These are phyloP conservation scores for Brachyhypopomus gauderio DNA, from an alignment of 2,113 vertebrate species.

Conservation along the genomic window DNA sequence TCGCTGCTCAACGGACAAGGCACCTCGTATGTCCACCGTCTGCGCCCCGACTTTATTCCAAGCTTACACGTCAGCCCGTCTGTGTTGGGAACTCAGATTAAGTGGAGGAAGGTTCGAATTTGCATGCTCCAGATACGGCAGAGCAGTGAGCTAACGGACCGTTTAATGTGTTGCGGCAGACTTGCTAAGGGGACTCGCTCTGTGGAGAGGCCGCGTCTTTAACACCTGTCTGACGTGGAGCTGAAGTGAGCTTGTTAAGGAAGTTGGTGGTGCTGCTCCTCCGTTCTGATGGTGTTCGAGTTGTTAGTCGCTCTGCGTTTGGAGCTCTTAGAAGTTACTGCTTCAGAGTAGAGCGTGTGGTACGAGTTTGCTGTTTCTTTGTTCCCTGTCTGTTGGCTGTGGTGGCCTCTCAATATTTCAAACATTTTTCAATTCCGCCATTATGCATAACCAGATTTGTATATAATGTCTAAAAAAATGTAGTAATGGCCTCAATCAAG, in stretches of 20 bases:
- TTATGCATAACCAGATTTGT: background rate
- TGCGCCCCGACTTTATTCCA: constrained; percentile 44
- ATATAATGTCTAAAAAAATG: constrained; percentile 2
- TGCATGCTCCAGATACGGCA: constrained; percentile 59
- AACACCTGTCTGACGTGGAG: constrained; percentile 52
- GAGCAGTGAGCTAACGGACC: constrained; percentile 54
- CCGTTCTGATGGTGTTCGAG: constrained; percentile 42
- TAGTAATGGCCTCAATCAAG: constrained; percentile 21
- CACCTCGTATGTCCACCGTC: constrained; percentile 51
- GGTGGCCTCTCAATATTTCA: background rate
- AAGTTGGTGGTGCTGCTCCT: constrained; percentile 54
- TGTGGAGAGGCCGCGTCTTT: background rate
- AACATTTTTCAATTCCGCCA: background rate
- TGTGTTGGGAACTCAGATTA: constrained; percentile 56
- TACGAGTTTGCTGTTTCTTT: too few relatives aligned
- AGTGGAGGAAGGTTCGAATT: constrained; percentile 49
- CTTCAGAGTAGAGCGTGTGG: background rate
- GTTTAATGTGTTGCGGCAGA: constrained; percentile 60
- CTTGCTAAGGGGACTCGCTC: constrained; percentile 60
- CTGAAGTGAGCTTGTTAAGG: constrained; percentile 59
- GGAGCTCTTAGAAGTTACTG: constrained; percentile 1
- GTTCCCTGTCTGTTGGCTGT: background rate
- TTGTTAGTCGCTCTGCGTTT: constrained; percentile 40
- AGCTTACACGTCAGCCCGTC: constrained; percentile 59
- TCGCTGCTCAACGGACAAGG: constrained; percentile 36